Evolutionary conservation across 2,113 vertebrate genomes (phyloP), one percentile per base, ranked within the genome.

Genomic region (Microcebus lehilahytsara): DNA sequence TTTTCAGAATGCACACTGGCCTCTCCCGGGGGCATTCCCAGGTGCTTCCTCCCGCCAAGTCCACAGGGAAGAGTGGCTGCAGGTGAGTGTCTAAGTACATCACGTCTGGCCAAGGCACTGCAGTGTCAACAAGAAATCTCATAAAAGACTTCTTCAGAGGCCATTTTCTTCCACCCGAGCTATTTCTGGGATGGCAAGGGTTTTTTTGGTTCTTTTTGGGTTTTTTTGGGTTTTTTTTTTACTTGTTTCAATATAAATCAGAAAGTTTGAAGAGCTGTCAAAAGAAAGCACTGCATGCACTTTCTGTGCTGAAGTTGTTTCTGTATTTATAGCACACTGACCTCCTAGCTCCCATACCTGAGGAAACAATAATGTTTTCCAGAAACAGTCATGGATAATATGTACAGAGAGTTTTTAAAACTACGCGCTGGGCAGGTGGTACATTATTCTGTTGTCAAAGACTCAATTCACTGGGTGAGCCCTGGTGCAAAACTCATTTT

Each of bases 381-480:
- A 69, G 40, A 60, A 56, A 46, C 13, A 7, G 16, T 19, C 51
- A 72, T 0, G 6, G 81, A 53, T 40, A 27, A 51, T 16, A 30
- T 0, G 9, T 37, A 86, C 58, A 87, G 14, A 67, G 46, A 72
- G n/a, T 56, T 72, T 77, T 49, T 9, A 77, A 69, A 62, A 51
- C 17, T 10, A 34, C 0, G 0, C 6, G 27, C 71, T 14, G 37
- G 90, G 92, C 94, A 95, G 95, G 77, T 78, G 64, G 79, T 20
- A 32, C 9, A 20, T 79, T 93, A 66, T 69, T 62, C 78, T 51
- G n/a, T 56, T 66, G 49, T 91, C 92, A 71, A 75, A 95, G 51
- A 87, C 40, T 89, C 40, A 34, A 71, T 84, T 96, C 95, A 9
- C 27, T 17, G 85, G 53, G 49, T 79, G 84, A 85, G 88, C 79